Evolutionary conservation across 92 coral and sea anemone species (phyloP), one percentile per base, ranked within the genome.

Genomic region (Isaurus tuberculatus): DNA sequence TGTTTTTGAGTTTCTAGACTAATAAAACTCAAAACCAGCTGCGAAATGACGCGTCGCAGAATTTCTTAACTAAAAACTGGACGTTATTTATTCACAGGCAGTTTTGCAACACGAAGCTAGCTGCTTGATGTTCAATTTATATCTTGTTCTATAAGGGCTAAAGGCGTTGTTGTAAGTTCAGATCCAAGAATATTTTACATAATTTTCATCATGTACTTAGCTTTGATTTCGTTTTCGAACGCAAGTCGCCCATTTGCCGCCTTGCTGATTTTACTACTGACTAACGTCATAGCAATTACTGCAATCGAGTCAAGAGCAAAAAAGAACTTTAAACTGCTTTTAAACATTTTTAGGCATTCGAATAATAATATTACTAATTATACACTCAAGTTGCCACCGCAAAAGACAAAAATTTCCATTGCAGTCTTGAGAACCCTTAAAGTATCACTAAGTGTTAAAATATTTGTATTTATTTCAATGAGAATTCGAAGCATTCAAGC

Each of bases 331-430:
- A 57, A 77, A 77, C 31, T 28, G 8, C 34, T 55, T 75, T 25
- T 34, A 23, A 58, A 31, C 23, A 37, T 30, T 57, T 9, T 25
- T 43, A 31, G 16, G 78, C 33, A 44, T 72, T 72, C 60, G 23
- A 20, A 72, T 43, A 43, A 72, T 70, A 43, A 29, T 4, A 15
- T 26, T 8, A 27, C 37, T 22, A 60, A 77, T 77, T 77, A 58
- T 4, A 16, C 34, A 48, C 65, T 57, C 23, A 17, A 34, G 1
- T 23, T 33, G 31, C 48, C 28, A 60, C 69, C 49, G 15, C 4
- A 9, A 37, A 58, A 32, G 34, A 23, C 30, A 77, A 57, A 28
- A 14, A 3, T n/a, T 43, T 2, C 11, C 37, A 48, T 25, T 23
- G 36, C n/a, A 2, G 30, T 9, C 67, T 40, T 23, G 4, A 34